phyloP scores from a whole-genome alignment of 2,797 vertebrate species.

The Vipera ursinii region DNA sequence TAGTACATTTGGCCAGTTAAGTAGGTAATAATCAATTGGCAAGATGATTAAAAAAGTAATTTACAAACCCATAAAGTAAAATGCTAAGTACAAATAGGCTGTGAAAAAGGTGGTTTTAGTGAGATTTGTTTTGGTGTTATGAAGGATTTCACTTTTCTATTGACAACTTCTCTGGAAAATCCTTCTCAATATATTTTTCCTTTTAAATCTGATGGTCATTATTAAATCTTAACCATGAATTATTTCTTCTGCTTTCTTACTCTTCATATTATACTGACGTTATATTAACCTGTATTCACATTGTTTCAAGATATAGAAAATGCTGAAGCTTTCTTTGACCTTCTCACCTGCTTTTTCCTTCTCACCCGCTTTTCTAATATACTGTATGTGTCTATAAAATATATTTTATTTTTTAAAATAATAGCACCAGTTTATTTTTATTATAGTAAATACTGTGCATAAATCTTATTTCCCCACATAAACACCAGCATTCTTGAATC shows the following conservation, averaged over 20 bases:
- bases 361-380: not conserved
- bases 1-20: not conserved
- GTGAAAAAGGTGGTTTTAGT: not conserved
- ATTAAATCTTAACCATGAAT: not conserved
- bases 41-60: not conserved
- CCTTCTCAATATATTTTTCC: not conserved
- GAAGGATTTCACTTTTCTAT: not conserved
- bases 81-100: not conserved
- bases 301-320: not conserved
- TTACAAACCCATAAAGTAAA: not conserved
- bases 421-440: not conserved
- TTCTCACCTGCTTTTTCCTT: not conserved
- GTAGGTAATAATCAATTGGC: not conserved
- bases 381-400: too few relatives aligned
- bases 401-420: not conserved
- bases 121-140: not conserved
- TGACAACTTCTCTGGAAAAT: not conserved
- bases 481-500: not conserved
- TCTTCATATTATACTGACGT: not conserved
- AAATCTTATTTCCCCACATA: not conserved
- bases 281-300: not conserved
- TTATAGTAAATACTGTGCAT: not conserved
- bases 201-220: not conserved
- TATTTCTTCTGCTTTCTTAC: not conserved
- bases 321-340: not conserved